A percentile compares a stretch with the other conserved stretches of the same genome.
Conservation (phyloP, 2,797 vertebrate genomes). For the Malacoraja senta region DNA sequence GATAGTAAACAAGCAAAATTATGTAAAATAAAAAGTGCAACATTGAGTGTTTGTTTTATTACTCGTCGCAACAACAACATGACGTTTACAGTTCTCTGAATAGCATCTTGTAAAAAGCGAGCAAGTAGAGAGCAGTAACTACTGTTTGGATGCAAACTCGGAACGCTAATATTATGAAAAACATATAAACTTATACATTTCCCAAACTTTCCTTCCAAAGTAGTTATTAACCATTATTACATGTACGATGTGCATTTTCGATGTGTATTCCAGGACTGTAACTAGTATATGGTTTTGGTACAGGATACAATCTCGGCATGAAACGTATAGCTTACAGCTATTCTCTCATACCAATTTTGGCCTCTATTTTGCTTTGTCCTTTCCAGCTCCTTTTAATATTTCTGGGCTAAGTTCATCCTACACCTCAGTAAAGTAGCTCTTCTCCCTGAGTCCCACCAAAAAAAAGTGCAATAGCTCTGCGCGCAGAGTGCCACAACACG, state of each 20-base stretch:
- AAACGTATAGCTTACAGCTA: neutral
- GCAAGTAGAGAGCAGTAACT: neutral
- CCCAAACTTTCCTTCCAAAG: neutral
- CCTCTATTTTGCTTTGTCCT: neutral
- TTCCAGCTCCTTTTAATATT: neutral
- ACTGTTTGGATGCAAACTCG: neutral
- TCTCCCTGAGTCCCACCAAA: neutral
- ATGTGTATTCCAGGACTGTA: neutral
- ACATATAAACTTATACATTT: neutral
- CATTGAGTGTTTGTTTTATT: constrained; percentile 27
- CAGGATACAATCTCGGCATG: neutral
- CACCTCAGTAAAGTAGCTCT: constrained; percentile 10
- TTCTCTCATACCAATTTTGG: neutral
- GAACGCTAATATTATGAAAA: neutral
- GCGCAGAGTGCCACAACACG: constrained; percentile 3
- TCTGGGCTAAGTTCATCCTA: constrained; percentile 4
- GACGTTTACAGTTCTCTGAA: constrained; percentile 25
- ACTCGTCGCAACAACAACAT: constrained; percentile 14
- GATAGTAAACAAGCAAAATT: neutral
- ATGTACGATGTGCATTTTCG: neutral
- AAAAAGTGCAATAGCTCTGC: constrained; percentile 10
- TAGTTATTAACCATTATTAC: neutral
- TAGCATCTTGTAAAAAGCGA: neutral
- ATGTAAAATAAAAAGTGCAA: neutral
- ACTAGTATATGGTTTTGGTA: neutral